Evolutionary conservation across 2,888 invertebrate genomes (phyloP).

Genomic region (Xestia sexstrigata): DNA sequence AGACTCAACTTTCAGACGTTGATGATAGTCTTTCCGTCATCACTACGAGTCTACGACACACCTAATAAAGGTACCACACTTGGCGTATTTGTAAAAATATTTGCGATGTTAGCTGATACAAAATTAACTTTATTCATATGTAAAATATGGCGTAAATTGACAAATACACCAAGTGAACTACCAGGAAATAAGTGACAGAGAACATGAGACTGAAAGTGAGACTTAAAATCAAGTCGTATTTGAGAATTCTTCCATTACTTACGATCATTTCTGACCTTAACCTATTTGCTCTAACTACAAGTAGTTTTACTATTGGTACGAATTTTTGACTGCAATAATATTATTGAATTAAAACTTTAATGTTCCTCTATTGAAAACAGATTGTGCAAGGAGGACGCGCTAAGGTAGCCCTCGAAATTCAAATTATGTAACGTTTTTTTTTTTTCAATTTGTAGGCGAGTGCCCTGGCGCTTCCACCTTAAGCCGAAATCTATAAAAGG

Average conservation of each 20-base stretch:
- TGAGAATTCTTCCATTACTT: neutral
- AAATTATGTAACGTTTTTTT: too few species aligned
- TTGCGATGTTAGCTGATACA: neutral
- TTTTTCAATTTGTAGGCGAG: too few species aligned
- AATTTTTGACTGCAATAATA: neutral
- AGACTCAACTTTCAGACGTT: neutral
- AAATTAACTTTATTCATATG: neutral
- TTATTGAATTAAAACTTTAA: constrained; percentile 23
- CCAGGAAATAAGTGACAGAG: neutral
- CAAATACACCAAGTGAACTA: neutral
- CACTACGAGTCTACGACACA: too few species aligned
- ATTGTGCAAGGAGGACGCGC: neutral
- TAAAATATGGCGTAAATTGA: neutral
- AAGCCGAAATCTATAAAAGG: neutral
- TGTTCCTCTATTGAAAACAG: neutral
- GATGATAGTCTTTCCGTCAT: neutral
- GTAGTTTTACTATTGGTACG: neutral
- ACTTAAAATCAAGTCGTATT: too few species aligned
- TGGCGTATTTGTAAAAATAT: neutral
- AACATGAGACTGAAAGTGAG: neutral
- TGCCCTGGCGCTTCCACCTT: too few species aligned
- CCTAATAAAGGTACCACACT: neutral
- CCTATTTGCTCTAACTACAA: constrained; percentile 7
- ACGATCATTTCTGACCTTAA: constrained; percentile 11
- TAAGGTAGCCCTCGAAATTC: too few species aligned